Evolutionary conservation across 2,113 vertebrate species (phyloP), one percentile per base, ranked within the genome.

Genomic region (Lota lota): DNA sequence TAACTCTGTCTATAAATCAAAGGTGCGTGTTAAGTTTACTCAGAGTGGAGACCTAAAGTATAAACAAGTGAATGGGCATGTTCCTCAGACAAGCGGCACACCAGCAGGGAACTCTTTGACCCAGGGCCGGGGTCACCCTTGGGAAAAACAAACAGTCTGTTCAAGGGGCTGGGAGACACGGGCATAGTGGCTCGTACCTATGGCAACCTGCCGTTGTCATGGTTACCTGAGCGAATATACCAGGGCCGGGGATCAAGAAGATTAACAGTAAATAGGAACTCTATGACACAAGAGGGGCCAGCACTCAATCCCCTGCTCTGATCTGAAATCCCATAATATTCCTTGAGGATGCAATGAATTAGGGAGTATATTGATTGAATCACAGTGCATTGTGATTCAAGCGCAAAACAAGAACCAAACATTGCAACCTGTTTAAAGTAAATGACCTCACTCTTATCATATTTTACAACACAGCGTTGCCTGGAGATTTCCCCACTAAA

Each of bases 91-190:
- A 24, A 72, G 68, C 4, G 7, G 33, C 72, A 22, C 82, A 59
- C 61, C 28, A 3, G 33, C n/a, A 28, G 74, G 62, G 66, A 76
- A 76, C 75, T 73, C 76, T 28, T 4, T 77, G 82, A 86, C 83
- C 81, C 67, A 59, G 66, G 72, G 66, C 64, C 50, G 20, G 62
- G 70, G 76, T 83, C 73, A 10, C 17, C 80, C 63, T 68, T 89
- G 88, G 88, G 89, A 88, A 90, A 88, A 79, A 75, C 87, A 90
- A 89, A 89, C 85, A 66, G 57, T 36, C 70, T 53, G 36, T 14
- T 59, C 21, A 12, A 85, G 53, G 66, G 61, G 15, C 40, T n/a
- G 33, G 66, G 64, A 76, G 70, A 81, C n/a, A 16, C 59, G 64
- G 59, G 60, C 74, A 81, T 65, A 76, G 56, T 58, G 73, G 70